Evolutionary conservation across 2,113 vertebrate genomes (phyloP).

Genomic region (Pollimyrus isidori): DNA sequence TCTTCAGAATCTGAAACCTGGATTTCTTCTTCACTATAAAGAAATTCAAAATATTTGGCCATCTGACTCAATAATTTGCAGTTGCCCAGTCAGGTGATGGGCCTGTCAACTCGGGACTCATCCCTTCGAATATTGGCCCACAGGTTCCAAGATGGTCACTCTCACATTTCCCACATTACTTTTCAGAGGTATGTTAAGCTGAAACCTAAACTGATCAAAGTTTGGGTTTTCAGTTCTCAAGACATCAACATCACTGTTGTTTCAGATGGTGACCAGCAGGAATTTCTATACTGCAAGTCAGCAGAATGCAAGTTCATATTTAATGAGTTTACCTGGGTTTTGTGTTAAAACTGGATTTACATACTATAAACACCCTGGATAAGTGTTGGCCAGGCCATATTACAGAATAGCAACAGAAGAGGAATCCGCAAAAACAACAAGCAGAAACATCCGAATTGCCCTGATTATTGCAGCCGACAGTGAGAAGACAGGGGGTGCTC

Average conservation of each 20-base stretch:
- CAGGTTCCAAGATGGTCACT: background rate
- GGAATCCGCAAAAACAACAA: background rate
- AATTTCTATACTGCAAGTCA: background rate
- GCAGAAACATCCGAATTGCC: background rate
- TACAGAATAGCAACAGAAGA: background rate
- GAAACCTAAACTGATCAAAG: background rate
- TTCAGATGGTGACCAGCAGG: background rate
- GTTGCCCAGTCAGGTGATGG: background rate
- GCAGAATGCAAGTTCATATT: background rate
- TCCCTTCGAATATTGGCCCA: background rate
- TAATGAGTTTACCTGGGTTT: background rate
- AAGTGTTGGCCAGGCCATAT: background rate
- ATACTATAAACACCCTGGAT: background rate
- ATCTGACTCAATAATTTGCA: background rate
- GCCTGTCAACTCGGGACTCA: background rate
- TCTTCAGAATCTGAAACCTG: constrained; percentile 73
- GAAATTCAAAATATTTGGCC: background rate
- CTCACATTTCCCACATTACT: background rate
- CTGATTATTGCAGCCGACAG: no score
- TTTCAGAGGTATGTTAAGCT: background rate
- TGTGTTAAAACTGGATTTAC: background rate
- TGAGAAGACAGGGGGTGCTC: background rate
- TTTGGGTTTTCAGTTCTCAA: background rate
- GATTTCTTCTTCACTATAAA: constrained; percentile 75
- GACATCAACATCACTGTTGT: background rate